Conservation (phyloP, 2,888 invertebrate genomes). For the Augiades crinisus region DNA sequence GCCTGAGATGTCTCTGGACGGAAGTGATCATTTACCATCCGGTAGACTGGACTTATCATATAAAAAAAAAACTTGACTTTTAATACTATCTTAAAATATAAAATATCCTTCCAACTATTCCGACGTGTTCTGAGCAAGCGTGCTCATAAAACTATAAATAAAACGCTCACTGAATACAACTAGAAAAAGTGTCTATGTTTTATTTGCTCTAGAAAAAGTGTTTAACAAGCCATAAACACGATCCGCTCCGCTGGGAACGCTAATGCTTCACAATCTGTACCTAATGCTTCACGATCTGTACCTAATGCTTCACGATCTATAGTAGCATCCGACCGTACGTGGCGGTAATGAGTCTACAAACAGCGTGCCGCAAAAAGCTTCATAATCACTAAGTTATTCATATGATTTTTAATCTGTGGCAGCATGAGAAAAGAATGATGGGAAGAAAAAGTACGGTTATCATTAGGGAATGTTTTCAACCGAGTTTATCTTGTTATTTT, state of each 20-base stretch:
- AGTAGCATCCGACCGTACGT: conserved; percentile 12
- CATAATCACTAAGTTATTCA: neutral
- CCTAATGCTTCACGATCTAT: conserved; percentile 11
- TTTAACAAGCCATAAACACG: conserved; percentile 21
- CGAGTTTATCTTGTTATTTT: no score
- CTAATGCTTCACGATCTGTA: conserved; percentile 11
- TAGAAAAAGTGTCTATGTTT: neutral
- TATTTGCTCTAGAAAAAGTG: conserved; percentile 17
- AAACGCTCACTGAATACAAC: neutral
- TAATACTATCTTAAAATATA: no score
- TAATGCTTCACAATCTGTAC: conserved; percentile 11
- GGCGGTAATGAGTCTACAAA: conserved; percentile 9
- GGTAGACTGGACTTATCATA: no score
- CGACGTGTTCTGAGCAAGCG: no score
- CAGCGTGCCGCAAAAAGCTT: neutral
- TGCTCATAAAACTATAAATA: no score
- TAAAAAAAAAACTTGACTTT: no score
- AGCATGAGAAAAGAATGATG: neutral
- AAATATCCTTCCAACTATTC: no score
- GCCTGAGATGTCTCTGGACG: no score
- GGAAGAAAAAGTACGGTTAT: no score
- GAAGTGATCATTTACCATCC: no score
- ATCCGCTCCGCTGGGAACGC: conserved; percentile 14
- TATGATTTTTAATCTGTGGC: neutral
- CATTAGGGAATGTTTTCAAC: no score